These are phyloP conservation scores for Polyommatus icarus DNA, from an alignment of 2,888 invertebrate genomes.

Conservation along the genomic window DNA sequence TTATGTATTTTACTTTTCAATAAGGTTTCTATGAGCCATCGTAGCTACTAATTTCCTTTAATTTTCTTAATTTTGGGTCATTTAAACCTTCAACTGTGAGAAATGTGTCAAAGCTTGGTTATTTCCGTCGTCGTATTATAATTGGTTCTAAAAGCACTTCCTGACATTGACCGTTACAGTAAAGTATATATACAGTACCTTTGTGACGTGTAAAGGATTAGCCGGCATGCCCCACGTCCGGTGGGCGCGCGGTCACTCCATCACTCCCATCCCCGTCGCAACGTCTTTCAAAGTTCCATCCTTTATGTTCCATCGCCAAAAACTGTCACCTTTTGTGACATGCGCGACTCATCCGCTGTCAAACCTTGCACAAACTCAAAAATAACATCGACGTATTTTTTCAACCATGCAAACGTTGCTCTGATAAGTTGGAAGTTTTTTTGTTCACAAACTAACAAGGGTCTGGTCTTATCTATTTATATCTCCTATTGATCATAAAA, in stretches of 20 bases:
- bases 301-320: conserved; percentile 60
- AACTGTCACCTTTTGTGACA: conserved; percentile 73
- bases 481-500: conserved; percentile 53
- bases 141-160: neutral
- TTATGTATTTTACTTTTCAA: too few species aligned
- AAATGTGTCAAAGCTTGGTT: neutral
- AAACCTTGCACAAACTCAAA: conserved; percentile 80
- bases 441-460: conserved; percentile 77
- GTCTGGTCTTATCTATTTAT: conserved; percentile 64
- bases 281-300: conserved; percentile 70
- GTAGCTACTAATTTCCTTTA: too few species aligned
- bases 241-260: conserved; percentile 58
- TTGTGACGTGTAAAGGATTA: conserved; percentile 29
- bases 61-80: neutral
- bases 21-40: too few species aligned
- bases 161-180: neutral
- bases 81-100: neutral
- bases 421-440: conserved; percentile 74
- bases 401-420: conserved; percentile 66
- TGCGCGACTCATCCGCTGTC: conserved; percentile 70
- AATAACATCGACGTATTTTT: conserved; percentile 74
- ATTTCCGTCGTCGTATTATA: neutral
- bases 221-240: conserved; percentile 35
- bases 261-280: conserved; percentile 77
- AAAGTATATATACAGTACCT: neutral